These are phyloP conservation scores for Ephestia elutella DNA, from an alignment of 1,140 invertebrate species.

Conservation along the genomic window DNA sequence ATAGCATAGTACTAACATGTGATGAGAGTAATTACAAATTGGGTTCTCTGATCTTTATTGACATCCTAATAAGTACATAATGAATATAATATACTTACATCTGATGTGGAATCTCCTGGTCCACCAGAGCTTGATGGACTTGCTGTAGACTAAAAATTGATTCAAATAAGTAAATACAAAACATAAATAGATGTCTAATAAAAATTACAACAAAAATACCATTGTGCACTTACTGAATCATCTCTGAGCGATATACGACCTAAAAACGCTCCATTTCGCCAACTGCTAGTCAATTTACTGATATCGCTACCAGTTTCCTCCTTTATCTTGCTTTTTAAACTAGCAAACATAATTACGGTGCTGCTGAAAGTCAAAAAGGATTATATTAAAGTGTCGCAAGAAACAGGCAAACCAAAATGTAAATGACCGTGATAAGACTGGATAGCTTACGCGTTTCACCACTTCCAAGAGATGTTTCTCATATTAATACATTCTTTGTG, in stretches of 20 bases:
- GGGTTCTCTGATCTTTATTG: too few species aligned
- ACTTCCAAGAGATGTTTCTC: not conserved
- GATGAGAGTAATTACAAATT: too few species aligned
- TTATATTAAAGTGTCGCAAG: slow-evolving; percentile 12
- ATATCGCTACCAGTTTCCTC: slow-evolving; percentile 68
- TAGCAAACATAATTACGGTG: slow-evolving; percentile 56
- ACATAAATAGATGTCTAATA: too few species aligned
- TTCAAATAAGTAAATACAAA: slow-evolving; percentile 7
- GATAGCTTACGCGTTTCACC: slow-evolving; percentile 29
- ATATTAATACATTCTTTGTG: not conserved
- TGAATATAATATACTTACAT: slow-evolving; percentile 65
- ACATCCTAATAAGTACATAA: too few species aligned
- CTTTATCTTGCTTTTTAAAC: slow-evolving; percentile 68
- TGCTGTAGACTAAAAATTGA: slow-evolving; percentile 48
- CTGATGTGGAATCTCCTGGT: slow-evolving; percentile 54
- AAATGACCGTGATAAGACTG: slow-evolving; percentile 37
- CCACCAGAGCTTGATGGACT: slow-evolving; percentile 61
- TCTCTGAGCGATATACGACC: slow-evolving; percentile 58
- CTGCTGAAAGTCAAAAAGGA: slow-evolving; percentile 25
- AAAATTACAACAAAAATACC: not conserved
- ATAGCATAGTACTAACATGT: too few species aligned
- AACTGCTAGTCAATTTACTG: slow-evolving; percentile 64
- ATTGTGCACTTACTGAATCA: slow-evolving; percentile 49
- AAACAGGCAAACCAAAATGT: slow-evolving; percentile 25
- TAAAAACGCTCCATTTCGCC: slow-evolving; percentile 62